Percentiles rank a stretch among this genome's conserved stretches.
Conservation (phyloP, 1,140 invertebrate species). For the Neoseiulus cucumeris region DNA sequence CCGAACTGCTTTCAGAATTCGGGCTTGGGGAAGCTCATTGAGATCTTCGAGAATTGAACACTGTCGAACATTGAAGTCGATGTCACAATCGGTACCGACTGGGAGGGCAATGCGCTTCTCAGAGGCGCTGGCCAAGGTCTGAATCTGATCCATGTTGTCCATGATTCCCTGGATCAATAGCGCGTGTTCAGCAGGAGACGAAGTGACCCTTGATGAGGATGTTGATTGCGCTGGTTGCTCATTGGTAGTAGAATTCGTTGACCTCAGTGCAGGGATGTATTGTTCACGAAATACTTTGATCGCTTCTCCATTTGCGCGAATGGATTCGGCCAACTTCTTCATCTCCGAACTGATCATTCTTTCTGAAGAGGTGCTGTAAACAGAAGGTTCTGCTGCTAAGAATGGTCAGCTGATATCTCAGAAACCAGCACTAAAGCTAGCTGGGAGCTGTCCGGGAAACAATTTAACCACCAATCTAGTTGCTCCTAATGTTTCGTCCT, state of each 20-base stretch:
- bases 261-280: background rate
- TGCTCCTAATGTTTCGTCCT: too few species aligned
- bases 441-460: too few species aligned
- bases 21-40: background rate
- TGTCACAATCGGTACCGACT: background rate
- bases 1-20: background rate
- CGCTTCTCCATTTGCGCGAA: background rate
- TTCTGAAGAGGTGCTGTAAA: too few species aligned
- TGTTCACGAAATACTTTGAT: background rate
- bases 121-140: background rate
- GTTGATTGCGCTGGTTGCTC: background rate
- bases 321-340: background rate
- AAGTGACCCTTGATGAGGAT: background rate
- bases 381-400: too few species aligned
- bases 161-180: background rate
- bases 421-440: too few species aligned
- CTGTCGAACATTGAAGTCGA: background rate
- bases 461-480: too few species aligned
- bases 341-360: background rate
- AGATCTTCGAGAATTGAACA: background rate
- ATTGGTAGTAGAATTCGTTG: background rate
- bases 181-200: background rate
- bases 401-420: too few species aligned
- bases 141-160: slow-evolving; percentile 9
- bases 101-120: background rate